Conservation (phyloP, 2,888 invertebrate species). For the Drosophila setosimentum region DNA sequence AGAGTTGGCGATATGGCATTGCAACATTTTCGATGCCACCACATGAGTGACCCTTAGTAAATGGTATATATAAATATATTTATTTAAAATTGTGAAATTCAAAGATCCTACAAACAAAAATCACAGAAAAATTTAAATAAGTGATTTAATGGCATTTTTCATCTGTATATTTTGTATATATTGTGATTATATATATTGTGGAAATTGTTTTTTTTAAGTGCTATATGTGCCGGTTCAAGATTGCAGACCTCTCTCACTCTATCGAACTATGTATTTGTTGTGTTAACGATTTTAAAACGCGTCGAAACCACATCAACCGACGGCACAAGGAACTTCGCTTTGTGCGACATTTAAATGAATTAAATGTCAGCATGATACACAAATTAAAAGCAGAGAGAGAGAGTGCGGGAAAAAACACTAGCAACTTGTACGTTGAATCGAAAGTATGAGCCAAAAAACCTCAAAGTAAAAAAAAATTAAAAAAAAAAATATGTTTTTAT, state of each 20-base stretch:
- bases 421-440: neutral
- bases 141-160: neutral
- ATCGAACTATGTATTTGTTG: constrained; percentile 5
- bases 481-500: neutral
- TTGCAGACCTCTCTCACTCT: neutral
- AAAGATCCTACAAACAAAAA: neutral
- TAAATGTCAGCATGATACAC: constrained; percentile 42
- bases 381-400: neutral
- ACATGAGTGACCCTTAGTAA: neutral
- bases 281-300: constrained; percentile 48
- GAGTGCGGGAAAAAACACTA: neutral
- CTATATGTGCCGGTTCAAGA: neutral
- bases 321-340: constrained; percentile 34
- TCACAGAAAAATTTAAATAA: neutral
- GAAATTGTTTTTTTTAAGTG: neutral
- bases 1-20: constrained; percentile 11
- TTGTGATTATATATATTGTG: neutral
- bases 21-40: constrained; percentile 38
- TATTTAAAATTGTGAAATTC: neutral
- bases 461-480: constrained; percentile 13
- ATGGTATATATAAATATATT: neutral
- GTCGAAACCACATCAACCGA: constrained; percentile 36
- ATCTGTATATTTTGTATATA: neutral
- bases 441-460: constrained; percentile 5
- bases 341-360: constrained; percentile 61